Evolutionary conservation across 1,140 invertebrate species (phyloP).

Genomic region (Galendromus occidentalis): DNA sequence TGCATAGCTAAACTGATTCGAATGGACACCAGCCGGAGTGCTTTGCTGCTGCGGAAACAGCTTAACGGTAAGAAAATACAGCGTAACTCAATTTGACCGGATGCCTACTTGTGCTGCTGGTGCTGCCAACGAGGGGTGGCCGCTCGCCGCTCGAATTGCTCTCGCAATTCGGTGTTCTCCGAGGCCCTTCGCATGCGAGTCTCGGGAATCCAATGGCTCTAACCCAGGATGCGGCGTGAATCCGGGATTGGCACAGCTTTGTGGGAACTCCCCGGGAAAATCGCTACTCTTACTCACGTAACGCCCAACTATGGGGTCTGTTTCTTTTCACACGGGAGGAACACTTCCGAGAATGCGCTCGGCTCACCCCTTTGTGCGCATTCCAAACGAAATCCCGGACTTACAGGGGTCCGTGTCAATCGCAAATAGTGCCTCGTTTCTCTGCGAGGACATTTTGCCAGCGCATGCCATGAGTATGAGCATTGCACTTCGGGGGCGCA

Average conservation of each 20-base stretch:
- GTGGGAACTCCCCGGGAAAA: too few species aligned
- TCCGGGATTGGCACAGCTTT: constrained; percentile 8
- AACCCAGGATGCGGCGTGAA: not conserved
- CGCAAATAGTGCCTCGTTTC: too few species aligned
- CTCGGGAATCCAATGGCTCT: not conserved
- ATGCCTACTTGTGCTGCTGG: not conserved
- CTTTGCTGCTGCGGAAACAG: constrained; percentile 80
- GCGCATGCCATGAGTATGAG: too few species aligned
- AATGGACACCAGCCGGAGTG: constrained; percentile 83
- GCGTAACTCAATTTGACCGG: not conserved
- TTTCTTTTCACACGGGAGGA: too few species aligned
- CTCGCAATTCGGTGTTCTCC: not conserved
- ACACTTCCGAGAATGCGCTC: too few species aligned
- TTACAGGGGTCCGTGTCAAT: too few species aligned
- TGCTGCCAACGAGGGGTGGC: not conserved
- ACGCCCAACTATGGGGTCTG: too few species aligned
- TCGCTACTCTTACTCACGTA: too few species aligned
- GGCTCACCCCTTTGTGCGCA: too few species aligned
- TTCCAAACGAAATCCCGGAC: too few species aligned
- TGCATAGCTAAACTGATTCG: not conserved
- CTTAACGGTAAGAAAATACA: constrained; percentile 51
- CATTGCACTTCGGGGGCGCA: too few species aligned
- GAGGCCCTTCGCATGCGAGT: not conserved
- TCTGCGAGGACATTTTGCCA: too few species aligned
- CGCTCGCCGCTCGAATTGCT: not conserved